Base-by-base conservation (phyloP, 2,113 vertebrate species). In the Upupa epops region DNA sequence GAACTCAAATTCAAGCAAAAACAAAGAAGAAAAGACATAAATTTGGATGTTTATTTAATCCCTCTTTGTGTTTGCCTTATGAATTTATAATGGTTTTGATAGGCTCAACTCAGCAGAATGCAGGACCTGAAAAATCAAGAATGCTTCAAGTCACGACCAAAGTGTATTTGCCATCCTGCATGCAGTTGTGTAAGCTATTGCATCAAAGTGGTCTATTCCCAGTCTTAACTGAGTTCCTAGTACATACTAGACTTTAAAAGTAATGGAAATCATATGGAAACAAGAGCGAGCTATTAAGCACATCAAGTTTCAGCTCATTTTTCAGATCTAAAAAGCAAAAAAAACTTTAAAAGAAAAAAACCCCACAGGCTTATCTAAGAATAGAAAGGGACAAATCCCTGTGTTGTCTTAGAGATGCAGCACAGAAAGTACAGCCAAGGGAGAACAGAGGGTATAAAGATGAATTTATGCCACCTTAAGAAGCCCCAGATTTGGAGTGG, bases 391-490 rank as follows among this genome's bases (percentile, higher is more conserved):
- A 96, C 88, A 94, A 91, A 90, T 59, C 59, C 20, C 45, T 29
- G 40, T 75, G 92, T 60, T 92, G 86, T 90, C 83, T 79, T 65
- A 68, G 80, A 90, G 90, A 88, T 61, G 86, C 66, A 90, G 93
- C 86, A 95, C 83, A 92, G 66, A 92, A 94, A 95, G 93, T 93
- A 92, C 94, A 92, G 91, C 87, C 93, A 96, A 92, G 71, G 65
- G 28, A 72, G 72, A 91, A 58, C 0, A 0, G 54, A 93, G 81
- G 63, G 61, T n/a, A 83, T 59, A 76, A 74, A 61, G 56, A 83
- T 42, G 60, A 92, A 72, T 61, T 93, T 81, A 78, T 1, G 1
- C 58, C 74, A 95, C 80, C 66, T 86, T 88, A 81, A 66, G 54
- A 93, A 69, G 20, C 14, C 73, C 25, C 51, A 68, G 77, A 93